phyloP scores from a whole-genome alignment of 2,888 invertebrate species.

The Sepioteuthis lessoniana region DNA sequence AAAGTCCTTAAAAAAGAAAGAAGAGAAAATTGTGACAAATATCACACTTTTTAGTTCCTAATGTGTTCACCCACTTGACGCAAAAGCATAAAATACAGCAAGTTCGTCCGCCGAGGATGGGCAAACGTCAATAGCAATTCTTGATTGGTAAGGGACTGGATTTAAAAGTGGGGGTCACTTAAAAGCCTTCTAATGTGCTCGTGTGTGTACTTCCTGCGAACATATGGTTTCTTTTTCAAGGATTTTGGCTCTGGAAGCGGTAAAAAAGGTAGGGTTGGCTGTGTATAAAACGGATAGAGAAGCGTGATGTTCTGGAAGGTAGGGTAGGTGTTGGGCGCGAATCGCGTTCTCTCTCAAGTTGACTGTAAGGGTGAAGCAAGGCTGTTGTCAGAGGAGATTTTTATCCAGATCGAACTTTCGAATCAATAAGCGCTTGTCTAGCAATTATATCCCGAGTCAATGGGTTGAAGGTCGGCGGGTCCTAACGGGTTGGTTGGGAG shows the following conservation, averaged over 20 bases:
- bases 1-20: too few species aligned
- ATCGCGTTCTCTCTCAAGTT: neutral
- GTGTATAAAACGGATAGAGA: neutral
- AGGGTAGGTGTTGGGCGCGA: neutral
- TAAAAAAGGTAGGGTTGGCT: neutral
- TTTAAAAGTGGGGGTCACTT: neutral
- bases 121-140: neutral
- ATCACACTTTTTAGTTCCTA: neutral
- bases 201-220: neutral
- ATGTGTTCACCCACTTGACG: neutral
- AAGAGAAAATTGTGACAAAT: neutral
- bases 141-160: neutral
- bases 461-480: neutral
- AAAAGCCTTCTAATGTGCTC: neutral
- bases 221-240: slow-evolving; percentile 8
- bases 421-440: neutral
- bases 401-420: neutral
- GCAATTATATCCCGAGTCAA: slow-evolving; percentile 13
- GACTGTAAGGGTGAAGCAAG: neutral
- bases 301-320: neutral
- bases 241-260: neutral
- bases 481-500: neutral
- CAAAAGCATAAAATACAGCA: neutral
- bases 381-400: neutral
- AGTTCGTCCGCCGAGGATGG: neutral